Base-by-base conservation (phyloP, 35 echinoderm and acorn worm genomes). In the Amphiura filiformis region DNA sequence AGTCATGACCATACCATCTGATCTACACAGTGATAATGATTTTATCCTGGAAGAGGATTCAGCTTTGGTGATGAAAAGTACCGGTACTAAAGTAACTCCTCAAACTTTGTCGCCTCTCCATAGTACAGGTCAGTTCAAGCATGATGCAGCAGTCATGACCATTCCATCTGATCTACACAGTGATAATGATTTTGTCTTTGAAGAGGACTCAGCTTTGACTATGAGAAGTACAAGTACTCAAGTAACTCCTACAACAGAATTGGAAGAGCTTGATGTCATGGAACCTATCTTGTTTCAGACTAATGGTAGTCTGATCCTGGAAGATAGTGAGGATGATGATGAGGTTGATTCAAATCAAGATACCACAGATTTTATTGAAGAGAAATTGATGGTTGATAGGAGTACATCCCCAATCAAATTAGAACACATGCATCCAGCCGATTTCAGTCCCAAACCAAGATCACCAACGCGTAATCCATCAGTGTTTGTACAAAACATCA, bases 91-190 rank as follows among this genome's bases (percentile, higher is more conserved):
- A 20, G 44, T 52, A 11, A 52, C 44, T 11, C 44, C 44, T 7
- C n/a, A n/a, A n/a, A n/a, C n/a, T n/a, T n/a, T n/a, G n/a, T n/a
- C n/a, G n/a, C n/a, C n/a, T n/a, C n/a, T n/a, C n/a, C n/a, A n/a
- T n/a, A n/a, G 20, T 20, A 52, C 44, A 11, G 7, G 41, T 47
- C 52, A 2, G n/a, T 52, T 52, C 7, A 83, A 30, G 52, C 31
- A 34, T 61, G 81, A 83, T 61, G 81, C 81, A 44, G 81, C 81
- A 44, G 81, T 83, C 1, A 83, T 83, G 81, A 83, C 81, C 34
- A 20, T 52, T 11, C 44, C 44, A 11, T 7, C 7, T 52, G 7
- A 7, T 52, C 7, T 52, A 11, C 20, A 7, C 7, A 7, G 20
- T 11, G 44, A 52, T 52, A 20, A 20, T 52, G 20, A 20, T 20